Conservation (phyloP, 2,797 vertebrate genomes). For the Neoniphon sammara region DNA sequence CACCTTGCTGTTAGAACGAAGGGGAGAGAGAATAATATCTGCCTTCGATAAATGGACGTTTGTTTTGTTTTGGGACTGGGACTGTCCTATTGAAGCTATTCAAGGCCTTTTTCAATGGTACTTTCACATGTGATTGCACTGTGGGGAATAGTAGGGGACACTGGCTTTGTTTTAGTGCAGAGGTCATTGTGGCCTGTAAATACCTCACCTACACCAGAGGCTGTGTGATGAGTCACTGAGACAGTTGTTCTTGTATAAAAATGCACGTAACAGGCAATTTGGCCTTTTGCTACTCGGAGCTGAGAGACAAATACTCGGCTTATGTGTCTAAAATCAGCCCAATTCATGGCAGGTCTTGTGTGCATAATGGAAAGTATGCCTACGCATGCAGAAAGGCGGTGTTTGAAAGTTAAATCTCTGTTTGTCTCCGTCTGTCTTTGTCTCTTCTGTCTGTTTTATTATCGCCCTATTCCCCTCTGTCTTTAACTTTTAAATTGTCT, state of each 20-base stretch:
- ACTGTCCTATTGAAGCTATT: slow-evolving; percentile 55
- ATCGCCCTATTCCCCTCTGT: not conserved
- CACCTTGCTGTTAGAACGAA: slow-evolving; percentile 20
- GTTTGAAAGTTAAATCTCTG: slow-evolving; percentile 51
- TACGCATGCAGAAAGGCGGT: slow-evolving; percentile 34
- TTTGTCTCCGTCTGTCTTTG: not conserved
- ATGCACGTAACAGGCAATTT: slow-evolving; percentile 61
- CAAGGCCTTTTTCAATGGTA: slow-evolving; percentile 27
- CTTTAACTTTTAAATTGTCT: slow-evolving; percentile 50
- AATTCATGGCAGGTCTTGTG: slow-evolving; percentile 30
- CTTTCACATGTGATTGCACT: slow-evolving; percentile 44
- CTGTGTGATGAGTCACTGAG: slow-evolving; percentile 44
- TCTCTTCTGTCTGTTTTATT: slow-evolving; percentile 10
- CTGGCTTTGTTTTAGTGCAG: slow-evolving; percentile 27
- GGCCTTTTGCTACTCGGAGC: slow-evolving; percentile 55
- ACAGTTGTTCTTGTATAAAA: slow-evolving; percentile 61
- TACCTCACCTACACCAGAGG: slow-evolving; percentile 22
- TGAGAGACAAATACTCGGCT: slow-evolving; percentile 51
- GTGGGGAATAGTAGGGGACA: slow-evolving; percentile 15
- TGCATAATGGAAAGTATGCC: slow-evolving; percentile 44
- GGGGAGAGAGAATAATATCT: slow-evolving; percentile 15
- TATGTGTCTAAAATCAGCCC: slow-evolving; percentile 48
- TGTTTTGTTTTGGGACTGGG: slow-evolving; percentile 44
- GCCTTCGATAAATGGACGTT: slow-evolving; percentile 33
- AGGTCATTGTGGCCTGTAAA: slow-evolving; percentile 44